Evolutionary conservation across 2,888 invertebrate species (phyloP).

Genomic region (Chrysina gloriosa): DNA sequence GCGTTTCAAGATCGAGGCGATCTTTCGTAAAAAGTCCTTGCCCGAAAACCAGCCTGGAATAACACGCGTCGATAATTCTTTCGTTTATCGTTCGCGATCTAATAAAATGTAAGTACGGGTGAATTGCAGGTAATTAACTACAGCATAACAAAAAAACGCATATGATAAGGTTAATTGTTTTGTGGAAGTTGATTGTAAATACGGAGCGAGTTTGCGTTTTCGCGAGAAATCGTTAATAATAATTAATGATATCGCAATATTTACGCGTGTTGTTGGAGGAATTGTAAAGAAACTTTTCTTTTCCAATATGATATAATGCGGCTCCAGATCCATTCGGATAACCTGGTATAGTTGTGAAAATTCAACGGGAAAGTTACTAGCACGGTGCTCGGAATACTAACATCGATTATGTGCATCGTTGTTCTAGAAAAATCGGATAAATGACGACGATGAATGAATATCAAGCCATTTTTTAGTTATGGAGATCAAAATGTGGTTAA

Average conservation of each 20-base stretch:
- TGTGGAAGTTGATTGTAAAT: background rate
- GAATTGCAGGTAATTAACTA: background rate
- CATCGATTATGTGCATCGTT: background rate
- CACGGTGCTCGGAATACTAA: background rate
- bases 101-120: background rate
- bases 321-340: constrained; percentile 2
- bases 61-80: background rate
- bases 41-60: background rate
- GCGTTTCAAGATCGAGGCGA: constrained; percentile 20
- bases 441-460: too few species aligned
- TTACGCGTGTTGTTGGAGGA: too few species aligned
- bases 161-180: background rate
- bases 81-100: background rate
- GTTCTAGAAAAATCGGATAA: background rate
- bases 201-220: background rate
- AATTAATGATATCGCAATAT: too few species aligned
- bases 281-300: background rate
- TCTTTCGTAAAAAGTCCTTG: constrained; percentile 16
- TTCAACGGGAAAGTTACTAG: background rate
- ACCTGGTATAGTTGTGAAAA: constrained; percentile 10
- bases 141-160: background rate
- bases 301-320: background rate
- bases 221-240: too few species aligned
- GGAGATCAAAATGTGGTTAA: too few species aligned
- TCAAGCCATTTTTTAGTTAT: too few species aligned